A percentile compares a stretch with the other conserved stretches of the same genome.
Evolutionary conservation across 2,797 vertebrate genomes (phyloP).

Genomic region (Oreochromis mossambicus): DNA sequence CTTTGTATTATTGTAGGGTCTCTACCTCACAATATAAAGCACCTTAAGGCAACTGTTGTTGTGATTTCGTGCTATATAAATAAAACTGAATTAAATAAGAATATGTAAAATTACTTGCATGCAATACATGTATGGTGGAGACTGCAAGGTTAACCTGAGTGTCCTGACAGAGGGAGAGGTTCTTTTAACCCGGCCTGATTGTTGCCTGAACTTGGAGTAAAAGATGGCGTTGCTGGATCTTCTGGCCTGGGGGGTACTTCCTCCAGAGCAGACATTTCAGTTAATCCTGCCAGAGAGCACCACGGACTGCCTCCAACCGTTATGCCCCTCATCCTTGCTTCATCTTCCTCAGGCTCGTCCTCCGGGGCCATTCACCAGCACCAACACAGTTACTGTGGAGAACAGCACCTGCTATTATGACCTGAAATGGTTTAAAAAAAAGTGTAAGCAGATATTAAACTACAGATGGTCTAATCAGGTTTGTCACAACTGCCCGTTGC

Average conservation of each 20-base stretch:
- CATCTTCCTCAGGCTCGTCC: background rate
- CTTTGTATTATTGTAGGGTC: background rate
- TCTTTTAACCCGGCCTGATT: background rate
- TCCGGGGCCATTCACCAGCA: background rate
- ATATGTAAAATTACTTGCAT: background rate
- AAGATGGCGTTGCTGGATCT: background rate
- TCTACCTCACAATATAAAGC: background rate
- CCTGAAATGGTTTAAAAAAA: background rate
- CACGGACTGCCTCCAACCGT: background rate
- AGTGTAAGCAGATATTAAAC: background rate
- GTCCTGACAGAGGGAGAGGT: accelerated
- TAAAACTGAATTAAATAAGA: background rate
- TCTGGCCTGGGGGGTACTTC: background rate
- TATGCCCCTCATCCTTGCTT: background rate
- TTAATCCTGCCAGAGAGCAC: background rate
- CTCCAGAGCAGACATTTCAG: background rate
- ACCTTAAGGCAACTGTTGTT: background rate
- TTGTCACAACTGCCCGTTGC: background rate
- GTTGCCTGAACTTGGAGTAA: accelerated
- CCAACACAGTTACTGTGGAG: background rate
- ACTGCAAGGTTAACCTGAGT: background rate
- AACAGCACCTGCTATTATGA: background rate
- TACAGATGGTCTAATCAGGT: background rate
- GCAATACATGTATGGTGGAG: background rate
- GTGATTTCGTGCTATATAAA: accelerated